Percentiles rank a stretch among this genome's conserved stretches.
Evolutionary conservation across 2,113 vertebrate species (phyloP).

Genomic region (Corythornis cristatus): DNA sequence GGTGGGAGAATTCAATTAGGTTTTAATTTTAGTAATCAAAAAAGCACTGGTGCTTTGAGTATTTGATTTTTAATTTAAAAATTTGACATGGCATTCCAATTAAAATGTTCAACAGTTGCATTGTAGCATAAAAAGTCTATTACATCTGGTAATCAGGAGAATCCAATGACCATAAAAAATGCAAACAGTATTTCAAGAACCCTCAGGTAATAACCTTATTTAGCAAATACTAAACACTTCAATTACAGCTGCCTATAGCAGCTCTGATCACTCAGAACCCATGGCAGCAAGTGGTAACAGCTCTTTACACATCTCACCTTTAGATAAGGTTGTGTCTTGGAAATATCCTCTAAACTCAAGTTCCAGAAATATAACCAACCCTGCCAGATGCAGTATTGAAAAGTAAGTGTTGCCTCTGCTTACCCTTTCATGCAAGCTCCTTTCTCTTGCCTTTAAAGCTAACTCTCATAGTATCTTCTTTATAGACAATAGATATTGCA

Average conservation of each 20-base stretch:
- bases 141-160: constrained; percentile 35
- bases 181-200: constrained; percentile 64
- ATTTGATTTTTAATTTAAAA: constrained; percentile 79
- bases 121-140: constrained; percentile 64
- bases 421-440: neutral
- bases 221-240: constrained; percentile 66
- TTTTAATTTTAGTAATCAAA: constrained; percentile 79
- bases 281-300: neutral
- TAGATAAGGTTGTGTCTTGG: neutral
- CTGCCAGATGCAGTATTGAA: neutral
- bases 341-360: neutral
- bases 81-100: constrained; percentile 73
- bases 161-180: constrained; percentile 59
- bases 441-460: neutral
- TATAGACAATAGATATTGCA: neutral
- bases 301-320: neutral
- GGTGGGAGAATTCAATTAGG: constrained; percentile 80
- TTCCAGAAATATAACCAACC: neutral
- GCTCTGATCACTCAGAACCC: constrained; percentile 21
- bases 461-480: neutral
- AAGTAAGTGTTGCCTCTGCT: neutral
- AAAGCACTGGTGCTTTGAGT: constrained; percentile 75
- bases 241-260: constrained; percentile 43
- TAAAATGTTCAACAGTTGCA: constrained; percentile 62
- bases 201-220: constrained; percentile 67